Evolutionary conservation across 2,888 invertebrate genomes (phyloP).

Genomic region (Andrena hattorfiana): DNA sequence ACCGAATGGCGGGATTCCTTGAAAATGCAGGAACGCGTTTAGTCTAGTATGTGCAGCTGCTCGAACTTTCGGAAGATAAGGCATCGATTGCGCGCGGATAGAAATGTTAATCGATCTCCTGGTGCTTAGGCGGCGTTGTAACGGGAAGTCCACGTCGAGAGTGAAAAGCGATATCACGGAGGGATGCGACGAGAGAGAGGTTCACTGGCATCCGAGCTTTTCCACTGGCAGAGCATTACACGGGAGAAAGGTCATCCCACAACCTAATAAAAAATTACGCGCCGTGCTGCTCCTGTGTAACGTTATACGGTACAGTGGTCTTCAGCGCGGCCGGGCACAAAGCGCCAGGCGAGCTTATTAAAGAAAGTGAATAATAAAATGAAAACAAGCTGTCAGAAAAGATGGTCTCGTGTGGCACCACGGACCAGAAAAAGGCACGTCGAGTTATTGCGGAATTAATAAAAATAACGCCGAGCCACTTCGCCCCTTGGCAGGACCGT

Average conservation of each 20-base stretch:
- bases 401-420: not conserved
- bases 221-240: slow-evolving; percentile 63
- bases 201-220: slow-evolving; percentile 70
- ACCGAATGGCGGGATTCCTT: slow-evolving; percentile 30
- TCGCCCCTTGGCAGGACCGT: not conserved
- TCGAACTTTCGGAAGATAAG: not conserved
- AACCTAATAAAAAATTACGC: slow-evolving; percentile 71
- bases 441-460: not conserved
- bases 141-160: slow-evolving; percentile 43
- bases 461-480: not conserved
- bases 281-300: slow-evolving; percentile 55
- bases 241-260: slow-evolving; percentile 70
- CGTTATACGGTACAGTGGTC: slow-evolving; percentile 70
- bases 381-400: slow-evolving; percentile 51
- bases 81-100: not conserved
- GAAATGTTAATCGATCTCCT: slow-evolving; percentile 46
- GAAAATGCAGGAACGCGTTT: not conserved
- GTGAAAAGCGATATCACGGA: slow-evolving; percentile 47
- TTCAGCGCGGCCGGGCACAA: slow-evolving; percentile 57
- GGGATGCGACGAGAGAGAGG: slow-evolving; percentile 65
- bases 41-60: not conserved
- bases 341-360: slow-evolving; percentile 67
- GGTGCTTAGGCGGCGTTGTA: slow-evolving; percentile 12
- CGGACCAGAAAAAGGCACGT: not conserved
- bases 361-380: slow-evolving; percentile 70